Evolutionary conservation across 2,113 vertebrate species (phyloP).

Genomic region (Pelecanus crispus): DNA sequence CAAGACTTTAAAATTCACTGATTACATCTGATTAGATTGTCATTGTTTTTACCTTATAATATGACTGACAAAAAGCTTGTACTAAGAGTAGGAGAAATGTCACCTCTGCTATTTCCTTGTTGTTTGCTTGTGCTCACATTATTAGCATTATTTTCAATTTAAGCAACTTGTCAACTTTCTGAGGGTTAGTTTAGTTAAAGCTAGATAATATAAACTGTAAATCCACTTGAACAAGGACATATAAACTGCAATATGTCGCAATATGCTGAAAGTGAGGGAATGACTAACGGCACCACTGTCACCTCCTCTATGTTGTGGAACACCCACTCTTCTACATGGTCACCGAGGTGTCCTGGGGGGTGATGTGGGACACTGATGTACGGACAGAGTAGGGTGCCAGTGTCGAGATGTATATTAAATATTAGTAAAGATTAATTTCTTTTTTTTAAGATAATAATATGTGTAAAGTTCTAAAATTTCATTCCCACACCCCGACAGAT

Average conservation of each 20-base stretch:
- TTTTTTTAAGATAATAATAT: not conserved
- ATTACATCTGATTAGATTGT: not conserved
- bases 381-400: not conserved
- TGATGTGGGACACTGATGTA: not conserved
- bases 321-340: not conserved
- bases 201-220: not conserved
- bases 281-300: not conserved
- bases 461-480: not conserved
- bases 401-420: not conserved
- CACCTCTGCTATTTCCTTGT: not conserved
- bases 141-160: not conserved
- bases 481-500: not conserved
- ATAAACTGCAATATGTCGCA: not conserved
- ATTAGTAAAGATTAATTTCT: not conserved
- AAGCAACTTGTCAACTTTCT: not conserved
- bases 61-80: not conserved
- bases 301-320: not conserved
- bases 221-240: not conserved
- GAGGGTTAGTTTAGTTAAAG: not conserved
- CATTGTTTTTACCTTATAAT: not conserved
- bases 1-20: not conserved
- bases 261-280: accelerated
- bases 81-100: not conserved
- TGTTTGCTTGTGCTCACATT: not conserved
- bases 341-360: not conserved